Evolutionary conservation across 2,113 vertebrate genomes (phyloP), one percentile per base, ranked within the genome.

Genomic region (Trachemys scripta): DNA sequence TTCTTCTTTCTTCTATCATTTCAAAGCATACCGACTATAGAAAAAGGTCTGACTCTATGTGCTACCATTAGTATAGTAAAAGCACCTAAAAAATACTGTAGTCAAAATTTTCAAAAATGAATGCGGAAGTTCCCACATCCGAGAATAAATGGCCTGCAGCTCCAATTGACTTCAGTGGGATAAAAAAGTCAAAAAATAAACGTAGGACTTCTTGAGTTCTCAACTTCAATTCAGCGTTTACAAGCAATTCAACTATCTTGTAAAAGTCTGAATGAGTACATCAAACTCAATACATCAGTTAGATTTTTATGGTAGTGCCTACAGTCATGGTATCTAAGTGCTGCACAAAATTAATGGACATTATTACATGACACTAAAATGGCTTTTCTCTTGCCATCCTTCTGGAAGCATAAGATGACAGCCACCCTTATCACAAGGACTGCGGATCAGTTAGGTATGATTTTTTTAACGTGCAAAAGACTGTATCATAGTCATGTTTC

Each of bases 21-120:
- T 75, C 38, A 75, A 75, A 75, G 38, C 20, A 75, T 12, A 75
- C 10, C 6, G 10, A 75, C 69, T 42, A 42, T 5, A 24, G 12
- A 42, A 75, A 6, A 75, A 42, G 22, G 20, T 42, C 38, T 42
- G n/a, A 42, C 19, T 72, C n/a, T 42, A 10, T 24, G 9, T 42
- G 38, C 13, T 22, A 42, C 5, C 38, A 42, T 42, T 12, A 12
- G n/a, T 35, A 42, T 38, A 42, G n/a, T 22, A 75, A 75, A 5
- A 75, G 20, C 69, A 24, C 69, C 19, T 42, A 75, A 38, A 75
- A 45, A 56, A 54, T 38, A 78, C 47, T 81, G 69, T 38, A 65
- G 85, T 19, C 57, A 95, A 94, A 45, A 38, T 19, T 62, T 76
- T 90, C 38, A 89, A 38, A 96, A 95, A 50, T 29, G 65, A 25